Evolutionary conservation across 2,888 invertebrate species (phyloP).

Genomic region (Lepidocyrtinus sp.): DNA sequence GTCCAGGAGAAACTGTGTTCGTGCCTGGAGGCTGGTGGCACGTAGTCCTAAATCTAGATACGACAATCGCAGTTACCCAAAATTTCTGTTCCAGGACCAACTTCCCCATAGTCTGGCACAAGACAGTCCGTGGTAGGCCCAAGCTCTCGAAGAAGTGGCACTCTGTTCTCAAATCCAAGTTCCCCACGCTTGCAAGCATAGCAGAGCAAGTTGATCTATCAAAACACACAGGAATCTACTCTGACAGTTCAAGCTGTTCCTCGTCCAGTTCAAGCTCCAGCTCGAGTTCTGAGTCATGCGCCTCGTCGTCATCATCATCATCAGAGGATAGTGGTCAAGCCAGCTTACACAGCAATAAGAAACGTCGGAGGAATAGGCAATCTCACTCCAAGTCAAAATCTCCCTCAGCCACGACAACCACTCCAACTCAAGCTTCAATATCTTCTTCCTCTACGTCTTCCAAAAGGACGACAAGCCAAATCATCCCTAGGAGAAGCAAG

Average conservation of each 20-base stretch:
- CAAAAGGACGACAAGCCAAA: slow-evolving; percentile 25
- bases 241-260: slow-evolving; percentile 92
- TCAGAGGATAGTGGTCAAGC: slow-evolving; percentile 88
- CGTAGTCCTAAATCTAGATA: slow-evolving; percentile 96
- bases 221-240: slow-evolving; percentile 91
- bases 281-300: slow-evolving; percentile 71
- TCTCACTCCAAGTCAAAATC: slow-evolving; percentile 34
- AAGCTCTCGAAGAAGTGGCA: slow-evolving; percentile 96
- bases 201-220: slow-evolving; percentile 89
- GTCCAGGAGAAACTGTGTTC: slow-evolving; percentile 97
- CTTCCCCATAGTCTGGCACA: slow-evolving; percentile 98
- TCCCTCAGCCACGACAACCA: slow-evolving; percentile 9
- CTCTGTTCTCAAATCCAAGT: slow-evolving; percentile 75
- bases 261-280: slow-evolving; percentile 82
- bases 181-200: slow-evolving; percentile 83
- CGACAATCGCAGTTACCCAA: slow-evolving; percentile 97
- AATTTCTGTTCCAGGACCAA: slow-evolving; percentile 97
- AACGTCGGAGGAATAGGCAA: slow-evolving; percentile 70
- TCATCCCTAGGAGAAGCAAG: slow-evolving; percentile 22
- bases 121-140: slow-evolving; percentile 94
- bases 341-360: slow-evolving; percentile 87
- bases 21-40: slow-evolving; percentile 99
- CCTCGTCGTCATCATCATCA: slow-evolving; percentile 74
- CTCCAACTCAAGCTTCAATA: background rate
- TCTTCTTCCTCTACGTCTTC: slow-evolving; percentile 36